A percentile compares a stretch with the other conserved stretches of the same genome.
Evolutionary conservation across 92 coral and sea anemone species (phyloP).

Genomic region (Diadumene lineata): DNA sequence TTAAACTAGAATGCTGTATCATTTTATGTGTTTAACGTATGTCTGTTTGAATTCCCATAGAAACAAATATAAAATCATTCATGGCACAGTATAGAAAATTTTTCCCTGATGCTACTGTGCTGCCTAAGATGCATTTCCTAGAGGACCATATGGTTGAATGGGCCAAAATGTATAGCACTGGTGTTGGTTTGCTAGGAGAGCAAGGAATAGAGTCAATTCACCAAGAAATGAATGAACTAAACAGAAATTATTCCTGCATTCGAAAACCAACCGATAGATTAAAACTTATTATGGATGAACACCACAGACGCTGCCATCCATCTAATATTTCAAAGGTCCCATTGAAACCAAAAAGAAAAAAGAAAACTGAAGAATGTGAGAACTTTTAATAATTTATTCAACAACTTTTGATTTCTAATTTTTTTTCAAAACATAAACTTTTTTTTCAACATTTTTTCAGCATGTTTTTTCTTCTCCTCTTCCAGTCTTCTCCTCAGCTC

Average conservation of each 20-base stretch:
- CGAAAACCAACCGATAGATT: neutral
- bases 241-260: constrained; percentile 1
- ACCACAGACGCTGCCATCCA: constrained; percentile 36
- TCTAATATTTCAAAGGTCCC: constrained; percentile 6
- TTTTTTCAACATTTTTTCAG: neutral
- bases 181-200: constrained; percentile 41
- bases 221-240: constrained; percentile 23
- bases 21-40: neutral
- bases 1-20: neutral
- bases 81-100: constrained; percentile 11
- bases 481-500: neutral
- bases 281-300: constrained; percentile 14
- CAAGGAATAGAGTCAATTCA: constrained; percentile 43
- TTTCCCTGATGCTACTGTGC: constrained; percentile 19
- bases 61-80: constrained; percentile 14
- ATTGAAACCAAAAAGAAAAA: constrained; percentile 7
- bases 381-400: neutral
- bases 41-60: neutral
- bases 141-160: constrained; percentile 25
- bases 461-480: neutral
- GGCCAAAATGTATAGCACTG: constrained; percentile 19
- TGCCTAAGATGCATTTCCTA: constrained; percentile 38
- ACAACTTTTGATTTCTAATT: neutral
- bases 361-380: neutral
- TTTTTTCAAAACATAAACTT: neutral